Evolutionary conservation across 2,888 invertebrate genomes (phyloP), one percentile per base, ranked within the genome.

Genomic region (Drosophila subquinaria): DNA sequence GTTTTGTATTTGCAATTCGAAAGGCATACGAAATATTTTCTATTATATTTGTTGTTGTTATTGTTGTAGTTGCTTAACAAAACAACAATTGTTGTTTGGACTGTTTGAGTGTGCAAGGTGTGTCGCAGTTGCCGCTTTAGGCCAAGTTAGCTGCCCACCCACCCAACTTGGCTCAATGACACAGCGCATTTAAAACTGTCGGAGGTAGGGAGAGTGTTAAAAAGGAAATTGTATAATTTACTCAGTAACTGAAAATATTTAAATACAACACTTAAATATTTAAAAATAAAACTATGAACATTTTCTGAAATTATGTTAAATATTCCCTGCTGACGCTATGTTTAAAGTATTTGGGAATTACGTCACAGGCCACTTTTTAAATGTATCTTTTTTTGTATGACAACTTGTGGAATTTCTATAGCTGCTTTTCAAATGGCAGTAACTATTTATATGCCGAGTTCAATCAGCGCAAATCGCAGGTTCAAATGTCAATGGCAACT

Each of bases 401-500:
- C 23, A 11, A 2, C 5, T 13, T 10, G 48, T 59, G 27, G 42
- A 36, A 43, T 35, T 48, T 36, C n/a, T 20, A 48, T 52, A 45
- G 51, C 45, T 57, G 15, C 17, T 50, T 17, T 50, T 42, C 30
- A 40, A 42, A 55, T 50, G 60, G 33, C 51, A 51, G 51, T 40
- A 51, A 60, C 55, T 50, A 45, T 59, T 45, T 53, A 50, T 55
- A 23, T 42, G 35, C 17, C 17, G 30, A 40, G 17, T 60, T 69
- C 64, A 64, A 59, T 57, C 68, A 64, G 65, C 69, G 76, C 73
- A 69, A 60, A 47, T 15, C 15, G 43, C 82, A 85, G 81, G 86
- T 89, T 86, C 89, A 86, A 89, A 89, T 85, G 86, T 89, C 86
- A 89, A 89, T 86, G 85, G 79, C 82, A 88, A 81, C 61, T 83